Percentiles rank a stretch among this genome's conserved stretches.
Conservation (phyloP, 1,140 invertebrate species). For the Anadara kagoshimensis region DNA sequence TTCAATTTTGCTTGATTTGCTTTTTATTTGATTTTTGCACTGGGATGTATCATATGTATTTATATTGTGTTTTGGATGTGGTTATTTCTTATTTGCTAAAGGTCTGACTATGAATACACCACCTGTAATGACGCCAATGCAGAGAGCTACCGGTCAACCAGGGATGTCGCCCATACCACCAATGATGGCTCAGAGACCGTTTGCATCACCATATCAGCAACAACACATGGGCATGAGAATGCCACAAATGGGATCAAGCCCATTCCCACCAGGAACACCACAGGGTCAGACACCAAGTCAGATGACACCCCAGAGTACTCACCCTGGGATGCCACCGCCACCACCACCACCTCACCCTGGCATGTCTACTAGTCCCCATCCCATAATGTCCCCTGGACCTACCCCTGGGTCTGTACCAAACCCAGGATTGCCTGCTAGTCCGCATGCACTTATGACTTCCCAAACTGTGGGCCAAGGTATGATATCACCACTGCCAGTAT, state of each 20-base stretch:
- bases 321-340: background rate
- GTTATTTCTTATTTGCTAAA: constrained; percentile 32
- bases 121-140: constrained; percentile 8
- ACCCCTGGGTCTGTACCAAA: constrained; percentile 16
- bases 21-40: too few relatives aligned
- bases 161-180: constrained; percentile 26
- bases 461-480: constrained; percentile 22
- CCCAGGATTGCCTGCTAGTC: constrained; percentile 21
- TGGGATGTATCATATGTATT: background rate
- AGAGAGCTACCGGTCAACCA: constrained; percentile 16
- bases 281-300: constrained; percentile 24
- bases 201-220: constrained; percentile 30
- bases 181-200: too few relatives aligned
- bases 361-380: constrained; percentile 30
- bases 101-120: constrained; percentile 8
- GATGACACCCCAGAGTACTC: background rate
- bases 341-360: constrained; percentile 27
- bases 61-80: constrained; percentile 25
- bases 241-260: background rate
- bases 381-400: constrained; percentile 18
- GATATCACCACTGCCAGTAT: constrained; percentile 22
- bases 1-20: too few relatives aligned
- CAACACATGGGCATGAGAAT: constrained; percentile 14
- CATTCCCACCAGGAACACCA: constrained; percentile 17
- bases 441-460: constrained; percentile 29